Evolutionary conservation across 1,140 invertebrate species (phyloP).

Genomic region (Panonychus citri): DNA sequence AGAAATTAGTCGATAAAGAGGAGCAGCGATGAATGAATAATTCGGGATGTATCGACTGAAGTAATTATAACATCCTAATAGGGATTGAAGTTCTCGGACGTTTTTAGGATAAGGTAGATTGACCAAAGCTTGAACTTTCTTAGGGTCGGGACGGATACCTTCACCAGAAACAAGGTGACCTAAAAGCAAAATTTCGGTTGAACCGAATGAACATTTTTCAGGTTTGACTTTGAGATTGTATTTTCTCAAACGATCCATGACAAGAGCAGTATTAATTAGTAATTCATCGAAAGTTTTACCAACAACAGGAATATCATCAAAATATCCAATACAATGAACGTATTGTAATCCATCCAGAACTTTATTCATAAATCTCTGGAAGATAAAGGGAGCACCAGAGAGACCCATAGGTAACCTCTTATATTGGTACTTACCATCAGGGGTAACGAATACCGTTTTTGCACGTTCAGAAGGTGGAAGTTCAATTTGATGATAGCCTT

Average conservation of each 20-base stretch:
- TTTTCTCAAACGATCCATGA: neutral
- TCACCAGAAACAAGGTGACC: constrained; percentile 18
- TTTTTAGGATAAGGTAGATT: neutral
- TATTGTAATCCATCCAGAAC: constrained; percentile 5
- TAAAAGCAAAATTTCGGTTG: neutral
- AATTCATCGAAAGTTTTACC: constrained; percentile 8
- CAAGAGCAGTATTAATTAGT: neutral
- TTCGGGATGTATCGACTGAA: neutral
- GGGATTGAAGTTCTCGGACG: neutral
- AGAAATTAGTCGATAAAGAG: constrained; percentile 17
- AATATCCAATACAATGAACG: neutral
- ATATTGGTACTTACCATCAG: constrained; percentile 12
- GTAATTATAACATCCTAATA: neutral
- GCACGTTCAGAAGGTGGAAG: constrained; percentile 18
- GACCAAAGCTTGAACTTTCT: neutral
- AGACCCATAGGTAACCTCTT: constrained; percentile 15
- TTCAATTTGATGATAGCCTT: constrained; percentile 25
- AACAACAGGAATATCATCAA: constrained; percentile 6
- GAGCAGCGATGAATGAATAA: constrained; percentile 17
- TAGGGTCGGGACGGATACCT: constrained; percentile 5
- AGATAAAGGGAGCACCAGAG: constrained; percentile 13
- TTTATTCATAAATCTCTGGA: constrained; percentile 16
- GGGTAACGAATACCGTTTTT: constrained; percentile 24
- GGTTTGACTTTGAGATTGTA: constrained; percentile 12
- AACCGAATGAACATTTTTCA: constrained; percentile 5